A percentile compares a stretch with the other conserved stretches of the same genome.
Conservation (phyloP, 2,888 invertebrate species). For the Petrolisthes cinctipes region DNA sequence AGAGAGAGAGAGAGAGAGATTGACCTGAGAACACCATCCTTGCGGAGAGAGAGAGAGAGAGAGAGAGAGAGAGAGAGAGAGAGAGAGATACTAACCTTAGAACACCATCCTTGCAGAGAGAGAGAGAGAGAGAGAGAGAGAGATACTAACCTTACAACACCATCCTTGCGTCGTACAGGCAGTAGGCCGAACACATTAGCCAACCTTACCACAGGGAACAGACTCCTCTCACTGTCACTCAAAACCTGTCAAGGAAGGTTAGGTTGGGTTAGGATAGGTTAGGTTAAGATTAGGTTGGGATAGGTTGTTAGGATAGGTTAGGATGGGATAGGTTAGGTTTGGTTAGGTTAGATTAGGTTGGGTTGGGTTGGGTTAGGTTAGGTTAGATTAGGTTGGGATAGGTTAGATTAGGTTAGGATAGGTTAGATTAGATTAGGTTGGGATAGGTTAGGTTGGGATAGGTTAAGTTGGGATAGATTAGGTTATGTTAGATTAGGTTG, state of each 20-base stretch:
- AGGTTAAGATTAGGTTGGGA: no score
- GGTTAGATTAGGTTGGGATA: neutral
- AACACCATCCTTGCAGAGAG: neutral
- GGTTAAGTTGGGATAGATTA: no score
- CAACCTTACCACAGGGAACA: constrained; percentile 18
- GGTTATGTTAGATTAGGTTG: no score
- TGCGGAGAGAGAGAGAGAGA: no score
- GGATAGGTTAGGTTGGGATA: no score
- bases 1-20: no score
- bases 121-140: neutral
- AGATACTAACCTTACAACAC: constrained; percentile 1
- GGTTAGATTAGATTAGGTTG: constrained; percentile 13
- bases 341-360: neutral
- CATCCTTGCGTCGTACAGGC: neutral
- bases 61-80: no score
- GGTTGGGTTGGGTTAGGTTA: constrained; percentile 18
- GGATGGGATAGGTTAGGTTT: neutral
- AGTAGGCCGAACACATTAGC: constrained; percentile 27
- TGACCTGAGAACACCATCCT: no score
- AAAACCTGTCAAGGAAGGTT: neutral
- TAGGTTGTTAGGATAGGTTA: no score
- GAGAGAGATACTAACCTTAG: no score
- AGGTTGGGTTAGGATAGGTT: no score
- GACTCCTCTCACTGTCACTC: neutral
- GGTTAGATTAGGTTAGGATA: neutral